These are phyloP conservation scores for Galaxea fascicularis DNA, from an alignment of 92 coral and sea anemone genomes.

Conservation along the genomic window DNA sequence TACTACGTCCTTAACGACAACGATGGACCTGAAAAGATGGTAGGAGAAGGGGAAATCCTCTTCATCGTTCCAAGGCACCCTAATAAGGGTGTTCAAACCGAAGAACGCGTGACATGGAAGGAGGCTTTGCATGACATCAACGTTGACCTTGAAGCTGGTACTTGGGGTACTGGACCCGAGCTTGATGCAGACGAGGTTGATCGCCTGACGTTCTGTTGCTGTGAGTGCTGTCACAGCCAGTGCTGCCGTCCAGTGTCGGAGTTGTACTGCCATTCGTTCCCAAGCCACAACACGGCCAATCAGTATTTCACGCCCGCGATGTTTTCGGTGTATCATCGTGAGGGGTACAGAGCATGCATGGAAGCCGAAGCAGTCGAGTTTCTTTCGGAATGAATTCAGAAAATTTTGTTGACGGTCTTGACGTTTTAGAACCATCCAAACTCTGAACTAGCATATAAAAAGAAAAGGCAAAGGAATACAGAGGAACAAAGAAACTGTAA, in stretches of 20 bases:
- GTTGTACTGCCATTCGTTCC: conserved; percentile 7
- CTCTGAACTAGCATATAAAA: too few relatives aligned
- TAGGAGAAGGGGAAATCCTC: conserved; percentile 51
- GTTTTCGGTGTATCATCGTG: conserved; percentile 58
- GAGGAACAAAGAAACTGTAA: too few relatives aligned
- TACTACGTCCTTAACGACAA: conserved; percentile 6
- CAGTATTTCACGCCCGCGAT: conserved; percentile 51
- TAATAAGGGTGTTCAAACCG: conserved; percentile 7
- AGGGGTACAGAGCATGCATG: conserved; percentile 47
- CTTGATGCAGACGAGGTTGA: conserved; percentile 39
- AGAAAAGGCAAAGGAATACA: too few relatives aligned
- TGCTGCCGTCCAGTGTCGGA: not conserved
- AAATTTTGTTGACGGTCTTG: not conserved
- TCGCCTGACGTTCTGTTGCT: conserved; percentile 50
- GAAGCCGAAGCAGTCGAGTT: conserved; percentile 27
- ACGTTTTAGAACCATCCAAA: too few relatives aligned
- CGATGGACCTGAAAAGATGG: not conserved
- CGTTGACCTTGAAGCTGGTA: conserved; percentile 52
- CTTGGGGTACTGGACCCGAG: conserved; percentile 66
- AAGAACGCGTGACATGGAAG: conserved; percentile 48
- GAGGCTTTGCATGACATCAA: conserved; percentile 41
- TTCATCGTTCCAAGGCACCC: conserved; percentile 60
- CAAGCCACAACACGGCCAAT: conserved; percentile 3
- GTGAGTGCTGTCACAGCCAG: conserved; percentile 8
- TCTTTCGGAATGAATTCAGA: not conserved